Percentiles rank a stretch among this genome's conserved stretches.
These are phyloP conservation scores for Acomys russatus DNA, from an alignment of 2,797 vertebrate species.

Conservation along the genomic window DNA sequence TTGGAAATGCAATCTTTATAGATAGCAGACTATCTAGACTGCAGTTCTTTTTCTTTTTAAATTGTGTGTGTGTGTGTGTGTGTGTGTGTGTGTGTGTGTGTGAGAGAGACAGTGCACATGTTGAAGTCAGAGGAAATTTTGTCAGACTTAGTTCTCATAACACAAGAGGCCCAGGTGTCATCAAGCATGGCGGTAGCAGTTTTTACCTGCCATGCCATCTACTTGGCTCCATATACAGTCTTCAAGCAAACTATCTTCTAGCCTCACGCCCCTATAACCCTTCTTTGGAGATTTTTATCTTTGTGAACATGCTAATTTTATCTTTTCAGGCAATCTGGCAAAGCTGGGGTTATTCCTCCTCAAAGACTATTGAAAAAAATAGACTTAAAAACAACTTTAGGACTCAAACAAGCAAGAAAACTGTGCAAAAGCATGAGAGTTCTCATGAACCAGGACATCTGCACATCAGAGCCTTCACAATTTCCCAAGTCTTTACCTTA, in stretches of 20 bases:
- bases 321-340: neutral
- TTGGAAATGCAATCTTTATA: neutral
- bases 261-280: neutral
- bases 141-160: too few relatives aligned
- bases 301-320: neutral
- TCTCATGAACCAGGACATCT: neutral
- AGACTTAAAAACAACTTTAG: neutral
- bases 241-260: neutral
- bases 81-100: neutral
- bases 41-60: neutral
- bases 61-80: neutral
- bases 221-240: neutral
- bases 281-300: neutral
- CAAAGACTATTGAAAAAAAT: neutral
- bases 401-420: constrained; percentile 22
- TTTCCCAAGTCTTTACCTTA: neutral
- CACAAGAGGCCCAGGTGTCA: neutral
- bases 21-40: rapidly evolving
- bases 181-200: too few relatives aligned
- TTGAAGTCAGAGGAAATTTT: neutral
- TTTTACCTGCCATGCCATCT: neutral
- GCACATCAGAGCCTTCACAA: too few relatives aligned
- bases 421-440: neutral
- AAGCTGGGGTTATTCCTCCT: neutral
- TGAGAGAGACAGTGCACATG: too few relatives aligned